Percentiles rank a stretch among this genome's conserved stretches.
Conservation (phyloP, 2,888 invertebrate genomes). For the Luperina testacea region DNA sequence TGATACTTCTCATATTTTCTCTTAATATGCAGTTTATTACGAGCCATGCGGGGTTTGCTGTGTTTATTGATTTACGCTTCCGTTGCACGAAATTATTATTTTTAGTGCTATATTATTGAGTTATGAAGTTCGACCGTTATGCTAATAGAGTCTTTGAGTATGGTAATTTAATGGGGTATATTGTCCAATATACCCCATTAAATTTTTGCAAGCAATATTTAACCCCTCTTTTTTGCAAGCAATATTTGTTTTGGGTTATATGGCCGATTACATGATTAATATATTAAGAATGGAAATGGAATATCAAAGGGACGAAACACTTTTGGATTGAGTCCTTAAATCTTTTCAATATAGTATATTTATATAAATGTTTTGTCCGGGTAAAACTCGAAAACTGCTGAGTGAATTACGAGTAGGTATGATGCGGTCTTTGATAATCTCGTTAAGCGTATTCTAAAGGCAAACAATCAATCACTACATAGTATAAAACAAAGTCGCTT, state of each 20-base stretch:
- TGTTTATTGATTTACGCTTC: slow-evolving; percentile 49
- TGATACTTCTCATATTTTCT: slow-evolving; percentile 24
- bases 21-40: slow-evolving; percentile 11
- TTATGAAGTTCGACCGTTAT: slow-evolving; percentile 1
- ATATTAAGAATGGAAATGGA: no score
- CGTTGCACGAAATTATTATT: slow-evolving; percentile 48
- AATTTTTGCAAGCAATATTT: no score
- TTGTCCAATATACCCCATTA: background rate
- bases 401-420: background rate
- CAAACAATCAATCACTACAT: background rate
- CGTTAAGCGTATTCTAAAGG: background rate
- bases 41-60: slow-evolving; percentile 46
- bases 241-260: background rate
- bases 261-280: no score
- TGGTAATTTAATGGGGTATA: background rate
- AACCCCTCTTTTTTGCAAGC: background rate
- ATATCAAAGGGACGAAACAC: background rate
- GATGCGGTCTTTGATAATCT: background rate
- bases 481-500: no score
- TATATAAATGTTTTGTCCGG: no score
- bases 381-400: background rate
- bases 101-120: slow-evolving; percentile 52
- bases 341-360: background rate
- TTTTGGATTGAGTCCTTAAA: background rate
- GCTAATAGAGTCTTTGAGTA: background rate